Evolutionary conservation across 1,140 invertebrate genomes (phyloP).

Genomic region (Drosophila gunungcola): DNA sequence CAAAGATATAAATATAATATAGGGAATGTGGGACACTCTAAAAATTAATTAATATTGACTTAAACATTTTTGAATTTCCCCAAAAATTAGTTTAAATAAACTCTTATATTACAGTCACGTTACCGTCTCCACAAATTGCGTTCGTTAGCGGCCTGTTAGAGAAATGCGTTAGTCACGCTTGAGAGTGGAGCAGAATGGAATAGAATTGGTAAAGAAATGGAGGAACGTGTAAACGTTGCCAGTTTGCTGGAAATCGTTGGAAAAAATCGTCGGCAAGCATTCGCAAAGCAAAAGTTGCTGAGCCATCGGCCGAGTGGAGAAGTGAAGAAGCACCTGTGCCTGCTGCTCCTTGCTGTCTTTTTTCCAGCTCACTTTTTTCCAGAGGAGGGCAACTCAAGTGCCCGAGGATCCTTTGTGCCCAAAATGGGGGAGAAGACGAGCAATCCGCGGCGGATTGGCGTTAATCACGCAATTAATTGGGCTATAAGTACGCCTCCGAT

Average conservation of each 20-base stretch:
- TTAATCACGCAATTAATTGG: constrained; percentile 77
- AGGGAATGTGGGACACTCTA: no score
- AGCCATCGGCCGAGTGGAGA: constrained; percentile 49
- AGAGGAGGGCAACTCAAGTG: constrained; percentile 54
- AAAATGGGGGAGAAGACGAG: neutral
- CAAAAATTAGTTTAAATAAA: neutral
- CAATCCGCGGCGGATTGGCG: constrained; percentile 51
- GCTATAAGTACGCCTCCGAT: constrained; percentile 26
- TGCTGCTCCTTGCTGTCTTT: constrained; percentile 19
- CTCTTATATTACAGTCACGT: constrained; percentile 12
- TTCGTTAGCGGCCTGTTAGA: constrained; percentile 65
- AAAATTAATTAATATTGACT: no score
- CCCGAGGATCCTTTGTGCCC: constrained; percentile 19
- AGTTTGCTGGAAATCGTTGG: constrained; percentile 31
- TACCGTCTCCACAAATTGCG: constrained; percentile 20
- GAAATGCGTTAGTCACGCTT: constrained; percentile 75
- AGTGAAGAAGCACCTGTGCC: constrained; percentile 53
- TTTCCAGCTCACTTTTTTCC: neutral
- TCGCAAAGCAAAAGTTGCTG: constrained; percentile 65
- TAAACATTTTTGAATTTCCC: no score
- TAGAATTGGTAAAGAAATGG: constrained; percentile 14
- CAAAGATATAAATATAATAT: no score
- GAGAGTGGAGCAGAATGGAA: constrained; percentile 20
- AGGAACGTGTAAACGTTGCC: constrained; percentile 50
- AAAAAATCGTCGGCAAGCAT: constrained; percentile 12